Conservation (phyloP, 2,797 vertebrate species). For the Eulemur albifrons region DNA sequence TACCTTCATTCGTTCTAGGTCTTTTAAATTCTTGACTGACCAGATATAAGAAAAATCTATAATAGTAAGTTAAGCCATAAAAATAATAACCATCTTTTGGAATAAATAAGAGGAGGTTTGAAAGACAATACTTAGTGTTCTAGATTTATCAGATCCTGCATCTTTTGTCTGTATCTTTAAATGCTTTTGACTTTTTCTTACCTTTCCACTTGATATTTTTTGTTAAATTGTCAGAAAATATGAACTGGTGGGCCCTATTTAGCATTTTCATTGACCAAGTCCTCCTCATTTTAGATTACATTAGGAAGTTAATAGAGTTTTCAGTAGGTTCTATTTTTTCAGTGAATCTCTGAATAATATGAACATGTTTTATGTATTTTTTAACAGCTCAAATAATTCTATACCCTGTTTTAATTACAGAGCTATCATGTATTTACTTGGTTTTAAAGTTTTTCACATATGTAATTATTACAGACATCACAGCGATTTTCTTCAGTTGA, state of each 20-base stretch:
- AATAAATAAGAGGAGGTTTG: background rate
- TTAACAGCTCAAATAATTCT: slow-evolving; percentile 2
- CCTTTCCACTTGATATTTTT: slow-evolving; percentile 1
- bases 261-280: background rate
- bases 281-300: background rate
- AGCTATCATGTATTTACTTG: background rate
- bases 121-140: background rate
- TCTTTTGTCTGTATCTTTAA: slow-evolving; percentile 42
- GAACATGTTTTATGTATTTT: slow-evolving; percentile 26
- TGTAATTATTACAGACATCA: slow-evolving; percentile 84
- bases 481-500: slow-evolving; percentile 86
- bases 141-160: background rate
- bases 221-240: slow-evolving; percentile 12
- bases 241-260: background rate
- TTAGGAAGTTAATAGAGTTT: slow-evolving; percentile 1
- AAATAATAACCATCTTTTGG: background rate
- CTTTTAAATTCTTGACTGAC: slow-evolving; percentile 20
- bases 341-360: background rate
- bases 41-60: slow-evolving; percentile 12
- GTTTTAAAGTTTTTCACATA: slow-evolving; percentile 28
- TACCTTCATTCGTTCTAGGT: slow-evolving; percentile 9
- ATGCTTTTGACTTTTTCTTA: slow-evolving; percentile 32
- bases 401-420: background rate
- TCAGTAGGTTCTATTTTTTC: slow-evolving; percentile 35
- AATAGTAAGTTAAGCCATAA: slow-evolving; percentile 22